Evolutionary conservation across 2,888 invertebrate genomes (phyloP).

Genomic region (Scaptomyza tumidula): DNA sequence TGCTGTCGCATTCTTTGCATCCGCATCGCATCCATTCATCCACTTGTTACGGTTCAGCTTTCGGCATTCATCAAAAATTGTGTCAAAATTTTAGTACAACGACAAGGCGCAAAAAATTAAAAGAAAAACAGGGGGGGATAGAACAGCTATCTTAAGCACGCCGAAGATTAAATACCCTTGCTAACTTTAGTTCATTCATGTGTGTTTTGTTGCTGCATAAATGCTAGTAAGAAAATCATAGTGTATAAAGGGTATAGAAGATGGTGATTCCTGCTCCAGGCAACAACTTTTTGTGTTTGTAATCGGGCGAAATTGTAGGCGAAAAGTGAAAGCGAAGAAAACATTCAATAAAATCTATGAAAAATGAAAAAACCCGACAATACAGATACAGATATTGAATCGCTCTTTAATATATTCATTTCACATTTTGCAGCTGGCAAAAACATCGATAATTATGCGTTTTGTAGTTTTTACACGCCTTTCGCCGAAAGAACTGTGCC

Average conservation of each 20-base stretch:
- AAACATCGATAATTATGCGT: not conserved
- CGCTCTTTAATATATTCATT: no score
- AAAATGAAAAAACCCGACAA: not conserved
- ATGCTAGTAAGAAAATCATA: no score
- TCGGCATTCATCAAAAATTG: conserved; percentile 75
- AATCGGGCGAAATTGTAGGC: not conserved
- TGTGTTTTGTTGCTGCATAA: no score
- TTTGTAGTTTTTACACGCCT: not conserved
- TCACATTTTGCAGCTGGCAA: no score
- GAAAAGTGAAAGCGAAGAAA: not conserved
- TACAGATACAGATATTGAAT: not conserved
- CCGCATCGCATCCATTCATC: conserved; percentile 22
- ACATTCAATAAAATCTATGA: not conserved
- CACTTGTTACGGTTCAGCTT: conserved; percentile 68
- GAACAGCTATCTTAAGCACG: not conserved
- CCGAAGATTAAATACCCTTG: conserved; percentile 1
- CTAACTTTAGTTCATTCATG: not conserved
- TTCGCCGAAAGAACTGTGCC: not conserved
- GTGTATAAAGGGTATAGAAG: no score
- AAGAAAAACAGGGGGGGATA: not conserved
- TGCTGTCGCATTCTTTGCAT: conserved; percentile 30
- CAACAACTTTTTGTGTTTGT: conserved; percentile 30
- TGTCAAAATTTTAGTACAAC: conserved; percentile 65
- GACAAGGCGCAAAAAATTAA: conserved; percentile 1
- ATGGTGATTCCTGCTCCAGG: no score